Evolutionary conservation across 2,113 vertebrate genomes (phyloP), one percentile per base, ranked within the genome.

Genomic region (Entomyzon cyanotis): DNA sequence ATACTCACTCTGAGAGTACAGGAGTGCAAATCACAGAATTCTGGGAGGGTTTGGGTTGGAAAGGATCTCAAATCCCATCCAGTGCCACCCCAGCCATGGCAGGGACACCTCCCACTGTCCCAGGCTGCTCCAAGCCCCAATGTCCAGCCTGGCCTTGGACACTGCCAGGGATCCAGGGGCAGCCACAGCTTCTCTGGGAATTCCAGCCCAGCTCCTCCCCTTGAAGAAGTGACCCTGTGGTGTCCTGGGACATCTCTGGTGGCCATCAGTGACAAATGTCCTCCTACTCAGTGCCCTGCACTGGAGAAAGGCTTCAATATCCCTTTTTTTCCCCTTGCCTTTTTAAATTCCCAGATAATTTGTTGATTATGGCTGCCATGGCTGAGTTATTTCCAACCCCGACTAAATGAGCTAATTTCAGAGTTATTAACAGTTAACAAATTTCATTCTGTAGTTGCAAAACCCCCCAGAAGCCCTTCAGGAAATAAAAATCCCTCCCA

Each of bases 1-100:
- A 10, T 42, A 5, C 4, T 7, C 21, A 11, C 9, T 70, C 65
- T 25, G 62, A 18, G 80, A 27, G n/a, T 7, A 7, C 1, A 1
- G 41, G 18, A 53, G 25, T 5, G 33, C 9, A 28, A 12, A 5
- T 41, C 44, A 46, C 37, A 20, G 30, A 47, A 41, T 55, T 9
- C 41, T 64, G 16, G 64, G n/a, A 8, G 1, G 12, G 3, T 62
- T n/a, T 70, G 74, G n/a, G 47, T 20, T 28, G 17, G 44, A 1
- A 30, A 1, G 18, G 46, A 60, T 22, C 33, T 37, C 0, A 15
- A 27, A 37, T 30, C 17, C 31, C 49, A 17, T 0, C 47, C 42
- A 9, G 42, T 1, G 0, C 62, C 41, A 31, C 4, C 42, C 53
- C 21, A 27, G 37, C 37, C 39, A 39, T 15, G 70, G 37, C 63